These are phyloP conservation scores for Teleogryllus occipitalis DNA, from an alignment of 1,140 invertebrate species.

Conservation along the genomic window DNA sequence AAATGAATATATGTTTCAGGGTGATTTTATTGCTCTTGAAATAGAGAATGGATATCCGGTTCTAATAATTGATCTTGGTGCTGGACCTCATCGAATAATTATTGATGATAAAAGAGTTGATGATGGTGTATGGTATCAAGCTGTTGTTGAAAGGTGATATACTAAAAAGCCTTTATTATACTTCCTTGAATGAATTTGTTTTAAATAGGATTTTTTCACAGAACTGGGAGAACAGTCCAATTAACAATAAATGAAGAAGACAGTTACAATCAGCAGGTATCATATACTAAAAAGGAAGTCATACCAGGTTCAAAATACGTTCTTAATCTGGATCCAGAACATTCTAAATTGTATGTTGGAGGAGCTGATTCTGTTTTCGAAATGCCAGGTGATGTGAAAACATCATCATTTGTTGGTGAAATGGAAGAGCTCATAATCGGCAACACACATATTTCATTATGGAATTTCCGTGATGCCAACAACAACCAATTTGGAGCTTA, in stretches of 20 bases:
- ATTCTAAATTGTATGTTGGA: constrained; percentile 84
- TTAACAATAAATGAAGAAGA: constrained; percentile 71
- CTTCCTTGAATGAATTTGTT: background rate
- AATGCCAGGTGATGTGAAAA: constrained; percentile 56
- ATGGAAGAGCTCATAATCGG: constrained; percentile 88
- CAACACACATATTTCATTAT: constrained; percentile 80
- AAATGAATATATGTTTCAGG: constrained; percentile 39
- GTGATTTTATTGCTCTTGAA: constrained; percentile 90
- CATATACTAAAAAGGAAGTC: constrained; percentile 48
- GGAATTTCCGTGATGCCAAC: constrained; percentile 82
- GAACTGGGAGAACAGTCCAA: constrained; percentile 73
- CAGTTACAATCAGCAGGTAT: constrained; percentile 46
- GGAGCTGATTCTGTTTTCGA: constrained; percentile 66
- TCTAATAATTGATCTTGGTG: constrained; percentile 80
- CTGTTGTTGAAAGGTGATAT: constrained; percentile 69
- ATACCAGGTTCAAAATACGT: constrained; percentile 63
- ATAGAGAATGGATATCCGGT: constrained; percentile 80
- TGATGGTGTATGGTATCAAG: constrained; percentile 79
- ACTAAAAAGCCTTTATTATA: background rate
- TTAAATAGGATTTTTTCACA: constrained; percentile 32
- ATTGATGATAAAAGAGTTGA: constrained; percentile 70
- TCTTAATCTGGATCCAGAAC: constrained; percentile 76
- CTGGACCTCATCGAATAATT: constrained; percentile 65
- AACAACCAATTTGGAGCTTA: constrained; percentile 64
- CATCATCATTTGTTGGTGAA: constrained; percentile 73